These are phyloP conservation scores for Tribolium castaneum DNA, from an alignment of 1,140 invertebrate species.

Conservation along the genomic window DNA sequence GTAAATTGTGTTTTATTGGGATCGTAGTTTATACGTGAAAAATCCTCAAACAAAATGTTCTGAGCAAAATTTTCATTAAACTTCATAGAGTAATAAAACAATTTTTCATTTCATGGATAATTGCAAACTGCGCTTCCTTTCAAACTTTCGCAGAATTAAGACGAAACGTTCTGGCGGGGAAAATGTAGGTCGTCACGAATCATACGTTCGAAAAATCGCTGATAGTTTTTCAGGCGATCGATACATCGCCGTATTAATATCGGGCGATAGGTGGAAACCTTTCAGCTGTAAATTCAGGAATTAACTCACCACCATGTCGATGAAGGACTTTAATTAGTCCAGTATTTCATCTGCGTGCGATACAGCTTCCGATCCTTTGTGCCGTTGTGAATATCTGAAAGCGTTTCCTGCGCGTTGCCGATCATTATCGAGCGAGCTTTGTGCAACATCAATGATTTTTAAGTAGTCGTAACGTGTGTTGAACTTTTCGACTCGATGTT, in stretches of 20 bases:
- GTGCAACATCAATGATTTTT: constrained; percentile 5
- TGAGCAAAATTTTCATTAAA: neutral
- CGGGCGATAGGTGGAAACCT: neutral
- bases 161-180: no score
- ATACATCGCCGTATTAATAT: no score
- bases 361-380: constrained; percentile 15
- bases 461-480: neutral
- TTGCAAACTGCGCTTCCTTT: no score
- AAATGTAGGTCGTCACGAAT: no score
- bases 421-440: neutral
- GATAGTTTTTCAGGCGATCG: no score
- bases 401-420: neutral
- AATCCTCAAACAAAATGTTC: neutral
- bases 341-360: constrained; percentile 33
- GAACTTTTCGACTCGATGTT: neutral
- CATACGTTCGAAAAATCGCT: no score
- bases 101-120: no score
- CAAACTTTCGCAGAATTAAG: no score
- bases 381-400: neutral
- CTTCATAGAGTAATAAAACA: no score
- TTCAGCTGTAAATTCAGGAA: neutral
- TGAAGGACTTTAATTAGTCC: constrained; percentile 28
- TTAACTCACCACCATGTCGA: constrained; percentile 42
- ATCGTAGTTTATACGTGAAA: no score
- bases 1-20: neutral